Evolutionary conservation across 2,888 invertebrate genomes (phyloP).

Genomic region (Gymnoscelis rufifasciata): DNA sequence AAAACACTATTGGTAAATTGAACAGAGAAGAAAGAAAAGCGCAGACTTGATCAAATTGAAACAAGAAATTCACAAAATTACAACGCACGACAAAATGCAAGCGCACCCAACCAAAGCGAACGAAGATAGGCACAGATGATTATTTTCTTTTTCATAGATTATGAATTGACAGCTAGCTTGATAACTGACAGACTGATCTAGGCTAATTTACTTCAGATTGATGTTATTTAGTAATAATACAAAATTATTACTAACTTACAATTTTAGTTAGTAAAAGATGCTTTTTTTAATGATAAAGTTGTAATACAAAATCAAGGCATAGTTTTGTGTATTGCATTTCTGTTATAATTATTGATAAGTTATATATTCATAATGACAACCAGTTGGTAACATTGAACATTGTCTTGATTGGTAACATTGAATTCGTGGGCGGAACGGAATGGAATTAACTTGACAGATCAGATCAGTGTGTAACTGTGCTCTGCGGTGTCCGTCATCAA

Average conservation of each 20-base stretch:
- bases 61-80: conserved; percentile 63
- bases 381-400: too few species aligned
- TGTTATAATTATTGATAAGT: too few species aligned
- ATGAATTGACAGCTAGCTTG: conserved; percentile 20
- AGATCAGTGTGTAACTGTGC: too few species aligned
- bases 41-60: conserved; percentile 48
- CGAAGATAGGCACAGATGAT: conserved; percentile 46
- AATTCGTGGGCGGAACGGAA: too few species aligned
- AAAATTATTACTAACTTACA: too few species aligned
- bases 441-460: too few species aligned
- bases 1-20: conserved; percentile 51
- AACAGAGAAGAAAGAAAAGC: conserved; percentile 42
- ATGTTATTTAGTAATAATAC: neutral
- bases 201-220: conserved; percentile 14
- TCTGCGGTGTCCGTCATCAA: neutral
- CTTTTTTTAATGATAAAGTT: too few species aligned
- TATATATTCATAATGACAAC: too few species aligned
- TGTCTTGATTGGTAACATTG: too few species aligned
- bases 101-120: conserved; percentile 65
- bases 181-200: conserved; percentile 3
- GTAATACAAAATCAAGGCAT: too few species aligned
- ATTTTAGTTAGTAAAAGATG: too few species aligned
- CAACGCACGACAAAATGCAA: conserved; percentile 62
- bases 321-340: too few species aligned
- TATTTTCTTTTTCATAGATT: conserved; percentile 15